These are phyloP conservation scores for Archilochus colubris DNA, from an alignment of 2,113 vertebrate genomes.

Conservation along the genomic window DNA sequence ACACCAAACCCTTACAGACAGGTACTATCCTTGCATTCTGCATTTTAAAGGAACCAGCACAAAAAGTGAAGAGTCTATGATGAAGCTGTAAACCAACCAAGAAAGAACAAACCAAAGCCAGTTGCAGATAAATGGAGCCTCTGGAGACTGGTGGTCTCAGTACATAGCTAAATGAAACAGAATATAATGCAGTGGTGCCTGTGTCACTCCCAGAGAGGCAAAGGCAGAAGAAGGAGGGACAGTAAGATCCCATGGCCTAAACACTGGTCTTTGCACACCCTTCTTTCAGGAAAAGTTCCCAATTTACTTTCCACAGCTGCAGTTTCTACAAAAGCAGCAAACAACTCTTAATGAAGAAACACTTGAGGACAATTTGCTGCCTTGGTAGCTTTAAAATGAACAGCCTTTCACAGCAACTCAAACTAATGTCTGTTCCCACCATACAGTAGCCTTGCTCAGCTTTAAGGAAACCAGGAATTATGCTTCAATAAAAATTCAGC, in stretches of 20 bases:
- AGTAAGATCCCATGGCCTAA: not conserved
- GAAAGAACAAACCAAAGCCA: not conserved
- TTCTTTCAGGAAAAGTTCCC: not conserved
- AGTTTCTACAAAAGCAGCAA: not conserved
- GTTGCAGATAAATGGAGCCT: not conserved
- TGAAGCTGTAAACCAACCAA: not conserved
- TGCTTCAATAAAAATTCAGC: constrained; percentile 58
- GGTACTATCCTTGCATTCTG: not conserved
- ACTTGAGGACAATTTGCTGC: not conserved
- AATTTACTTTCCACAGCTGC: not conserved
- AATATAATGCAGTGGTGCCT: not conserved
- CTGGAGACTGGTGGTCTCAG: not conserved
- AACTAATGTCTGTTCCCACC: not conserved
- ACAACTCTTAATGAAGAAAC: not conserved
- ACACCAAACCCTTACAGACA: not conserved
- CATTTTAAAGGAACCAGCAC: not conserved
- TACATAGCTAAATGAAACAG: not conserved
- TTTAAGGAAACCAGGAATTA: constrained; percentile 56
- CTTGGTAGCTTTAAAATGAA: constrained; percentile 2
- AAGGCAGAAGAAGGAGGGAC: not conserved
- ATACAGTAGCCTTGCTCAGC: constrained; percentile 32
- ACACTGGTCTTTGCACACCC: not conserved
- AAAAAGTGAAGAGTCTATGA: not conserved
- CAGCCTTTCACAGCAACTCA: not conserved
- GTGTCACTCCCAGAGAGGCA: not conserved